These are phyloP conservation scores for Aldabrachelys gigantea DNA, from an alignment of 2,113 vertebrate species.

Conservation along the genomic window DNA sequence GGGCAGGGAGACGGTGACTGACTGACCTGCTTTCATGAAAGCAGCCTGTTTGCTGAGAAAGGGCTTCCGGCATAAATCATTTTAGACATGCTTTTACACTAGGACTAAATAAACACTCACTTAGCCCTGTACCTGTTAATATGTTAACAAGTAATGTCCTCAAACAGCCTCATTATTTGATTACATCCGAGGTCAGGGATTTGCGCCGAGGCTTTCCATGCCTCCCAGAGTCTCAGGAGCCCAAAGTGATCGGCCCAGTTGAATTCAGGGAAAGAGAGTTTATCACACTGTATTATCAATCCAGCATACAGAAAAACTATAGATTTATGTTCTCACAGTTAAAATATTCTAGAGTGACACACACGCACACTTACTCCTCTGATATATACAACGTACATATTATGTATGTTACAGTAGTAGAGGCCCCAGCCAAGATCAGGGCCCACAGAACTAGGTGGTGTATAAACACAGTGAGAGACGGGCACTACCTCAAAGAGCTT, in stretches of 20 bases:
- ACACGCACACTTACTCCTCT: not conserved
- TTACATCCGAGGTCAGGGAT: conserved; percentile 66
- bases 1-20: conserved; percentile 59
- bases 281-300: conserved; percentile 64
- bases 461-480: not conserved
- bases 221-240: conserved; percentile 53
- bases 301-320: conserved; percentile 35
- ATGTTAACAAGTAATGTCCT: conserved; percentile 76
- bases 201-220: conserved; percentile 14
- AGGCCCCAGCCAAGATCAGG: not conserved
- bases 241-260: conserved; percentile 62
- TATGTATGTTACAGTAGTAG: too few species aligned
- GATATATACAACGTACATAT: not conserved
- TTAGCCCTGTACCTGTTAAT: conserved; percentile 76
- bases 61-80: conserved; percentile 74
- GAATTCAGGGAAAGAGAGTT: conserved; percentile 53
- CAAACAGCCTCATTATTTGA: conserved; percentile 74
- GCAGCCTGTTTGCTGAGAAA: conserved; percentile 71
- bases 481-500: not conserved
- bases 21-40: conserved; percentile 65
- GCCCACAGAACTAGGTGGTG: not conserved
- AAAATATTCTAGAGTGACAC: not conserved
- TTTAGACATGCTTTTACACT: conserved; percentile 73
- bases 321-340: conserved; percentile 67
- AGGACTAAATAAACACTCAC: conserved; percentile 76